phyloP scores from a whole-genome alignment of 2,113 vertebrate genomes.

The Poeciliopsis occidentalis region DNA sequence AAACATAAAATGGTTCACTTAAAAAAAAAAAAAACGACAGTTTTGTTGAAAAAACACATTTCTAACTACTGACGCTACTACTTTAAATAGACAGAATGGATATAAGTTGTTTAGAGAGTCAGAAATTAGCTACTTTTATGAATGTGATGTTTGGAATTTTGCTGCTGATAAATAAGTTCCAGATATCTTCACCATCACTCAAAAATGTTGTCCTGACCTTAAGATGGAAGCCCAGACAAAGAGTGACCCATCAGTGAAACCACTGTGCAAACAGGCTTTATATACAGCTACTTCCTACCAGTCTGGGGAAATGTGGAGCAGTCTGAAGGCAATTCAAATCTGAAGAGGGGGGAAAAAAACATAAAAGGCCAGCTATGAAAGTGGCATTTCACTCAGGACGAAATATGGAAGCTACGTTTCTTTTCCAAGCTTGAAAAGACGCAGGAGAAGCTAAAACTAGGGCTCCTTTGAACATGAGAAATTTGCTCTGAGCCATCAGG shows the following conservation, averaged over 20 bases:
- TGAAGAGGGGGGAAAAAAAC: not conserved
- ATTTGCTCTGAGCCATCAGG: conserved; percentile 52
- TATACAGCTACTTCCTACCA: conserved; percentile 12
- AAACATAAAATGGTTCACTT: too few species aligned
- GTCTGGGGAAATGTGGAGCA: conserved; percentile 1
- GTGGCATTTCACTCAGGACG: conserved; percentile 24
- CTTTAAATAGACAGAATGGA: too few species aligned
- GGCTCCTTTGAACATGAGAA: conserved; percentile 58
- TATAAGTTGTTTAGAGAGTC: too few species aligned
- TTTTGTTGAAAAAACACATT: too few species aligned
- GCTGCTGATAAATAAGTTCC: not conserved
- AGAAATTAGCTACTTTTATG: too few species aligned
- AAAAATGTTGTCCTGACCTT: not conserved
- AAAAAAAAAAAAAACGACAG: too few species aligned
- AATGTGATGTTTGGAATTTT: not conserved
- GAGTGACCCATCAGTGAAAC: conserved; percentile 16
- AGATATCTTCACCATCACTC: conserved; percentile 2
- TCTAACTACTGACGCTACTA: too few species aligned
- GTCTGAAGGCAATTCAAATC: conserved; percentile 20
- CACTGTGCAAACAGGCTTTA: conserved; percentile 24
- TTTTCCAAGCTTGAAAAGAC: conserved; percentile 34
- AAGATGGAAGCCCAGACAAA: conserved; percentile 3
- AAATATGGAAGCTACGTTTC: conserved; percentile 18
- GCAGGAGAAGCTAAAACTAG: conserved; percentile 43
- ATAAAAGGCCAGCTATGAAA: conserved; percentile 29